Percentiles rank a stretch among this genome's conserved stretches.
phyloP scores from a whole-genome alignment of 2,797 vertebrate genomes.

The Distichodus sexfasciatus region DNA sequence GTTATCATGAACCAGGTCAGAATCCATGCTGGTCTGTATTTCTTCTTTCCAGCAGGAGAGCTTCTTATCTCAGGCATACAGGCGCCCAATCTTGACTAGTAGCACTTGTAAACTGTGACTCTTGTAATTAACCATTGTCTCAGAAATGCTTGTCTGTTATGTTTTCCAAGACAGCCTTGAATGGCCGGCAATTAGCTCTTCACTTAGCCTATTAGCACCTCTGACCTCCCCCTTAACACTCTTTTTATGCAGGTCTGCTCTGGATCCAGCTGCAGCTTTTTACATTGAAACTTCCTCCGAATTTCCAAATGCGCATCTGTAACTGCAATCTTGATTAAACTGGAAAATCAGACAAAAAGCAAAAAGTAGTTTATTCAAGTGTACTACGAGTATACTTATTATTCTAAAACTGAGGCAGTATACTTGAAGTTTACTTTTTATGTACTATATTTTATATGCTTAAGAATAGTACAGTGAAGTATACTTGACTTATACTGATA shows the following conservation, averaged over 20 bases:
- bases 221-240: constrained; percentile 24
- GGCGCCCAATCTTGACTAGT: constrained; percentile 12
- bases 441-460: too few species aligned
- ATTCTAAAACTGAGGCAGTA: too few species aligned
- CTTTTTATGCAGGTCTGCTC: constrained; percentile 60
- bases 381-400: too few species aligned
- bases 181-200: constrained; percentile 60
- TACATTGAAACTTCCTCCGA: too few species aligned
- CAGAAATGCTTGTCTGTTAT: constrained; percentile 49
- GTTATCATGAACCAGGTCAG: too few species aligned
- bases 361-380: too few species aligned
- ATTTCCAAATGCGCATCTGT: neutral
- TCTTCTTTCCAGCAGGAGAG: neutral
- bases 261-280: constrained; percentile 66
- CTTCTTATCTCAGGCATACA: constrained; percentile 37
- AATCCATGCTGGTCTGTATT: too few species aligned
- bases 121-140: constrained; percentile 47
- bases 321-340: constrained; percentile 2
- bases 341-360: neutral
- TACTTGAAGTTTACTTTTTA: too few species aligned
- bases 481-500: too few species aligned
- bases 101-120: constrained; percentile 41
- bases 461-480: too few species aligned
- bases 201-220: constrained; percentile 67
- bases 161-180: constrained; percentile 21